Base-by-base conservation (phyloP, 2,113 vertebrate genomes). In the Cephalophus harveyi region DNA sequence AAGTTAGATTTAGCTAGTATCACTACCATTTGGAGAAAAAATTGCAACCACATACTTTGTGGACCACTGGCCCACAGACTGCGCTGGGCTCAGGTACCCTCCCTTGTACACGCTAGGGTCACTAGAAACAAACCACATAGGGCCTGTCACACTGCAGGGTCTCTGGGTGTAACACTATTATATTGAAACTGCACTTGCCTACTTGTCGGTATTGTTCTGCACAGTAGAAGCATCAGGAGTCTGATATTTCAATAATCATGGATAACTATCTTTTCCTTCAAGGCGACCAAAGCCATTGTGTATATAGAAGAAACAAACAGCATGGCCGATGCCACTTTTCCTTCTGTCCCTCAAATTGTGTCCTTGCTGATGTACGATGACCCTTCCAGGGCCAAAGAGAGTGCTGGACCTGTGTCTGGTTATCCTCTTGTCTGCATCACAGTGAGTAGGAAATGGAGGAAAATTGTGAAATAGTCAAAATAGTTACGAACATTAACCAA, bases 311-410 rank as follows among this genome's bases (percentile, higher is more conserved):
- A 99, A 98, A 98, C 98, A 95, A 99, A 99, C 98, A 99, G 99
- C 98, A 99, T 99, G 99, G 99, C 99, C 3, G 99, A 99, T 28
- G 99, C 99, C 97, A 99, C 99, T 59, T 99, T 99, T 98, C 99
- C 99, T 16, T 99, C 99, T 1, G 97, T 99, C 87, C 99, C 99
- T 85, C 99, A 99, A 91, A 99, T 99, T 82, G 98, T 99, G 60
- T 99, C 99, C 10, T 98, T 99, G 93, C 98, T 99, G 96, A 98
- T 99, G 93, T 99, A 99, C 30, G 99, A 99, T 62, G 99, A 99
- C 96, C 98, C 98, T 52, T 98, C 97, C 64, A 98, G 96, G 98
- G 98, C 98, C 15, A 98, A 98, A 83, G 99, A 99, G n/a, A 98
- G 92, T 97, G 94, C 95, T 19, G 98, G 97, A 36, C 99, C 99